phyloP scores from a whole-genome alignment of 2,888 invertebrate genomes.

The Trichogramma evanescens region DNA sequence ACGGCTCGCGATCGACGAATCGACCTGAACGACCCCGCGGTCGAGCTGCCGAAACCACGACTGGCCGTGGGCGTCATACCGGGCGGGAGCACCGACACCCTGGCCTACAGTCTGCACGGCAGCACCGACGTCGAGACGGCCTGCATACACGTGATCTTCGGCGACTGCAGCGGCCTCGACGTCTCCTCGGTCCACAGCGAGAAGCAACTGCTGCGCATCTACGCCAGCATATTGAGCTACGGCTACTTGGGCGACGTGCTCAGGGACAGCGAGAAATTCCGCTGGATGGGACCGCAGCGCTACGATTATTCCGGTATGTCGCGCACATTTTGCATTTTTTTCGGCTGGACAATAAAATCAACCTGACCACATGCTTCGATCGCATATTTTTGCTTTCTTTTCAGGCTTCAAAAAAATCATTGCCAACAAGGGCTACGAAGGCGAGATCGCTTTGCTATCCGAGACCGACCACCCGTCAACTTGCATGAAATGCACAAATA shows the following conservation, averaged over 20 bases:
- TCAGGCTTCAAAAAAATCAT: slow-evolving; percentile 59
- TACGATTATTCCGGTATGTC: slow-evolving; percentile 68
- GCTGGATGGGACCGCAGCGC: slow-evolving; percentile 80
- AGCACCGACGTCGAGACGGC: slow-evolving; percentile 73
- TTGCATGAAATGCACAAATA: slow-evolving; percentile 49
- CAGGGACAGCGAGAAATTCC: slow-evolving; percentile 68
- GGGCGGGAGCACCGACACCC: slow-evolving; percentile 70
- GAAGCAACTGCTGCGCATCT: slow-evolving; percentile 57
- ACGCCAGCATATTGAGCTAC: slow-evolving; percentile 72
- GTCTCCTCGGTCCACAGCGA: slow-evolving; percentile 66
- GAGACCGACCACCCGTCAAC: slow-evolving; percentile 47
- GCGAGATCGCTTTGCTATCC: slow-evolving; percentile 55
- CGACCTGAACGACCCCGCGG: slow-evolving; percentile 52
- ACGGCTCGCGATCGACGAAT: slow-evolving; percentile 52
- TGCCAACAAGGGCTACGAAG: slow-evolving; percentile 58
- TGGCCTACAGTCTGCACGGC: slow-evolving; percentile 73
- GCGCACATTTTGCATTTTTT: background rate
- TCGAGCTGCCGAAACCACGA: slow-evolving; percentile 48
- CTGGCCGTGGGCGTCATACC: slow-evolving; percentile 65
- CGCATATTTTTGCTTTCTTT: background rate
- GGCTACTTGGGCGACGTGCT: slow-evolving; percentile 81
- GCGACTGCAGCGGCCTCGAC: slow-evolving; percentile 67
- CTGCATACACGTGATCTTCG: slow-evolving; percentile 74
- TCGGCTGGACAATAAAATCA: background rate
- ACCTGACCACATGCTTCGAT: background rate